Conservation (phyloP, 2,797 vertebrate species). For the Tachyglossus aculeatus region DNA sequence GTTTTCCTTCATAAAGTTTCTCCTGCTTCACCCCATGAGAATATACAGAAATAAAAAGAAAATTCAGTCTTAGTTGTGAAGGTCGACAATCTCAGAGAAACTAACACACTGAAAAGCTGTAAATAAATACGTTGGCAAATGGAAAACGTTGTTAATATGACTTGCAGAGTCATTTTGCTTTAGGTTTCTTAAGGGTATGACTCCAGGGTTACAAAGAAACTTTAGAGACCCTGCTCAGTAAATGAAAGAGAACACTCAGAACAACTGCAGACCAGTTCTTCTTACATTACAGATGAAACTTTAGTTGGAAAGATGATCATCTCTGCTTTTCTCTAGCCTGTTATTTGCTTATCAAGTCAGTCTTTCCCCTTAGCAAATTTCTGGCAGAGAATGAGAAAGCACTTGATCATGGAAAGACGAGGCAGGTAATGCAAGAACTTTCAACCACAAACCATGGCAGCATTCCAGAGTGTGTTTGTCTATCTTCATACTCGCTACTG, state of each 20-base stretch:
- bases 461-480: slow-evolving; percentile 18
- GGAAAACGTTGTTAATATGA: background rate
- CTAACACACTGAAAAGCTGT: too few species aligned
- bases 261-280: background rate
- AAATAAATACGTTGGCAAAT: too few species aligned
- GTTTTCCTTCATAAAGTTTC: too few species aligned
- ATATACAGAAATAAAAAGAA: background rate
- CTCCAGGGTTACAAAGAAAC: background rate
- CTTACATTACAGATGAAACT: background rate
- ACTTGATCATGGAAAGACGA: slow-evolving; percentile 6
- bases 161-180: background rate
- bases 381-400: slow-evolving; percentile 13
- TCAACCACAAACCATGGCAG: background rate
- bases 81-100: background rate
- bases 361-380: slow-evolving; percentile 9
- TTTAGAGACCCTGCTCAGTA: background rate
- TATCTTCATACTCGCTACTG: slow-evolving; percentile 37
- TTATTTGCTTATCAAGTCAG: background rate
- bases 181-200: background rate
- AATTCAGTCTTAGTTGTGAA: background rate
- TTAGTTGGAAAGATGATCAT: background rate
- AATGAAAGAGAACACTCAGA: background rate
- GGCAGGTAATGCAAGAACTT: slow-evolving; percentile 19
- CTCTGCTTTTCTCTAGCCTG: background rate
- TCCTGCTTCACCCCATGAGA: too few species aligned